Percentiles rank a stretch among this genome's conserved stretches.
Evolutionary conservation across 2,113 vertebrate species (phyloP).

Genomic region (Nerophis ophidion): DNA sequence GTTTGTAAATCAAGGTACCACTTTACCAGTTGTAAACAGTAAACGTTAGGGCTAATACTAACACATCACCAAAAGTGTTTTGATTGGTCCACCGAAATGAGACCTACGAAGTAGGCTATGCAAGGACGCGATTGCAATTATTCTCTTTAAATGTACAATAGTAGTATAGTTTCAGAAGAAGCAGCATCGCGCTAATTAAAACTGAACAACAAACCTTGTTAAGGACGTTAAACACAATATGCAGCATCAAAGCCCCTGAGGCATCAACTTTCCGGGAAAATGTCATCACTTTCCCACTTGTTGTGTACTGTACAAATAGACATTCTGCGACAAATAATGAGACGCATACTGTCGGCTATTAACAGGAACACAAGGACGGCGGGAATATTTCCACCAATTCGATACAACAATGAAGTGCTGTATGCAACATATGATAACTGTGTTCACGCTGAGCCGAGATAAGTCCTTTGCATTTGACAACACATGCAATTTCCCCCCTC

Average conservation of each 20-base stretch:
- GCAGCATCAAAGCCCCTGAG: not conserved
- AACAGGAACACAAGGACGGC: not conserved
- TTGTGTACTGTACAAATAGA: not conserved
- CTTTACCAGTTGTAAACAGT: not conserved
- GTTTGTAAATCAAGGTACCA: too few relatives aligned
- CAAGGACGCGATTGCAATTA: not conserved
- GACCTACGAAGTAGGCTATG: too few relatives aligned
- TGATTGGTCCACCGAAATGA: not conserved
- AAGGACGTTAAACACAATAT: not conserved
- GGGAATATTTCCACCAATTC: not conserved
- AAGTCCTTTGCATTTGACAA: not conserved
- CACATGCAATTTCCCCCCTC: not conserved
- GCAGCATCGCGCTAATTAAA: conserved; percentile 1
- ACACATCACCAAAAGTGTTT: not conserved
- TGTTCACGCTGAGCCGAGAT: not conserved
- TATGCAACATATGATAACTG: not conserved
- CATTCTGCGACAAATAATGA: conserved; percentile 1
- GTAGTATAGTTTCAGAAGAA: conserved; percentile 1
- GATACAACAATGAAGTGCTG: not conserved
- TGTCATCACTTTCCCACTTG: not conserved
- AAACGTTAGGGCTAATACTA: not conserved
- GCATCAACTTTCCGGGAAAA: not conserved
- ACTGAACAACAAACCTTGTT: not conserved
- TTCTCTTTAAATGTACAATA: not conserved
- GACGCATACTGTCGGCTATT: not conserved